Percentiles rank a stretch among this genome's conserved stretches.
Evolutionary conservation across 1,140 invertebrate genomes (phyloP).

Genomic region (Heterodera schachtii): DNA sequence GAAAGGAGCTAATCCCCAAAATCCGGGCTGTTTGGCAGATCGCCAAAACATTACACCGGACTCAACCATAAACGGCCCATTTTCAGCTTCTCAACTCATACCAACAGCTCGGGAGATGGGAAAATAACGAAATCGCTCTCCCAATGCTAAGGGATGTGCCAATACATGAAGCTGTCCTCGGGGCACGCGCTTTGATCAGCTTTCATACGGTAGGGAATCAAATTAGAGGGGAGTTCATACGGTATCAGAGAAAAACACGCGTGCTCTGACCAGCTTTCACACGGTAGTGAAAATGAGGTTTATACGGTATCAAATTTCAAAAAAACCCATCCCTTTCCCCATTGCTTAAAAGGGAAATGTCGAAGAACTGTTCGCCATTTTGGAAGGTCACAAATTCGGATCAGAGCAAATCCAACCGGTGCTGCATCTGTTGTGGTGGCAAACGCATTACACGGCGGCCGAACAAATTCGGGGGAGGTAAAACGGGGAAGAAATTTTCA

Average conservation of each 20-base stretch:
- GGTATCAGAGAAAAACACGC: too few relatives aligned
- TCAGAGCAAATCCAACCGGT: conserved; percentile 92
- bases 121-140: conserved; percentile 93
- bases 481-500: background rate
- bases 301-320: too few relatives aligned
- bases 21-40: too few relatives aligned
- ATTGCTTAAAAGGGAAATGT: conserved; percentile 75
- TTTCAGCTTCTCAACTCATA: conserved; percentile 92
- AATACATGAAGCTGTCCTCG: conserved; percentile 88
- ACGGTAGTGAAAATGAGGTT: too few relatives aligned
- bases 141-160: conserved; percentile 89
- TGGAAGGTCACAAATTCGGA: conserved; percentile 95
- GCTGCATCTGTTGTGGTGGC: conserved; percentile 90
- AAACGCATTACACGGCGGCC: conserved; percentile 94
- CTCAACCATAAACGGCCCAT: too few relatives aligned
- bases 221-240: too few relatives aligned
- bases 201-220: conserved; percentile 78
- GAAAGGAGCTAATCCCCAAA: too few relatives aligned
- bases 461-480: conserved; percentile 80
- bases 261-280: too few relatives aligned
- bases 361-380: conserved; percentile 77
- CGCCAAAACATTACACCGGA: too few relatives aligned
- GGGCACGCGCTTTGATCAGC: conserved; percentile 91
- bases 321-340: too few relatives aligned
- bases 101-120: conserved; percentile 93